These are phyloP conservation scores for Rhizoglyphus robini DNA, from an alignment of 1,140 invertebrate species.

Conservation along the genomic window DNA sequence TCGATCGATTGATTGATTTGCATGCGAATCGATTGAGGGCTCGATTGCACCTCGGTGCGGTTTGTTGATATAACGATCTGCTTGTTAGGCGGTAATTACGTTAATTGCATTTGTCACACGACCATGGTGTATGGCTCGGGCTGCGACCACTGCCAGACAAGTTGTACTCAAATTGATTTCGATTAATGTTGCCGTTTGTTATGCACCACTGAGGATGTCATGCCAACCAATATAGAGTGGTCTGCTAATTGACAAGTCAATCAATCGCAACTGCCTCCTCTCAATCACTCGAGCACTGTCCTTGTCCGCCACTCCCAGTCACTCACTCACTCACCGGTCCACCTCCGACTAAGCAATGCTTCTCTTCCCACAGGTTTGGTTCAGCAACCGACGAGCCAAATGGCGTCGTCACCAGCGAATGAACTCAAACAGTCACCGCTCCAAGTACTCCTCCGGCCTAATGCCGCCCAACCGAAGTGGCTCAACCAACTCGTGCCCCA, in stretches of 20 bases:
- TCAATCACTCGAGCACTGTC: not conserved
- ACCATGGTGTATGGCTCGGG: not conserved
- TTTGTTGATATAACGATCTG: not conserved
- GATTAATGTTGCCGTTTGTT: not conserved
- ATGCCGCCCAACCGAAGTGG: not conserved
- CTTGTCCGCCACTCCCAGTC: not conserved
- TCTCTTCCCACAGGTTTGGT: conserved; percentile 66
- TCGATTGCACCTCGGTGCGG: too few species aligned
- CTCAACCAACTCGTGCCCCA: not conserved
- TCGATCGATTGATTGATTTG: too few species aligned
- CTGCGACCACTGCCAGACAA: too few species aligned
- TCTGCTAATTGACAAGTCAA: not conserved
- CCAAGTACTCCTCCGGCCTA: not conserved
- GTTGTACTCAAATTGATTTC: conserved; percentile 4
- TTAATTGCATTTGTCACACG: conserved; percentile 1
- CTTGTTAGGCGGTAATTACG: not conserved
- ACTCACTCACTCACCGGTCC: not conserved
- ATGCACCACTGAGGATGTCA: too few species aligned
- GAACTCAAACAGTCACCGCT: conserved; percentile 33
- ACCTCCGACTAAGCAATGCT: not conserved
- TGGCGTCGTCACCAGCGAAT: conserved; percentile 88
- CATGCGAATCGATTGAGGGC: too few species aligned
- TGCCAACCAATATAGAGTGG: not conserved
- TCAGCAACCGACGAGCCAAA: conserved; percentile 95
- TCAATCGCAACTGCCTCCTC: too few species aligned